Evolutionary conservation across 2,113 vertebrate genomes (phyloP).

Genomic region (Pteruthius melanotis): DNA sequence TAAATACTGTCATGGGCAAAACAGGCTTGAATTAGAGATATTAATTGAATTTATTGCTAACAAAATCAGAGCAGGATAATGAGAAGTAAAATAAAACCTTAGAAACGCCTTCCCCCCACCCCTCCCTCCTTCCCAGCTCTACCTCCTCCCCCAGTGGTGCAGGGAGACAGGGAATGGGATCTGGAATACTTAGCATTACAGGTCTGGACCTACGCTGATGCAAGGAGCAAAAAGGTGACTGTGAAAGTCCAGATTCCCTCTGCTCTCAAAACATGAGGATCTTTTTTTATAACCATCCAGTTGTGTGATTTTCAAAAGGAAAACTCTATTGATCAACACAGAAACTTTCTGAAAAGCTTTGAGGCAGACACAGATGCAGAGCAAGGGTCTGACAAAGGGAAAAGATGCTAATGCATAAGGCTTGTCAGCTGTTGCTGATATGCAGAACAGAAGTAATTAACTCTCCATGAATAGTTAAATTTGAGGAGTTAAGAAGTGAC

Average conservation of each 20-base stretch:
- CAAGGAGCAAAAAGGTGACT: background rate
- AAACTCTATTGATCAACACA: background rate
- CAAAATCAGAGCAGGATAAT: background rate
- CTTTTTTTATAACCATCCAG: background rate
- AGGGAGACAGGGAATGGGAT: background rate
- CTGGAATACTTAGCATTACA: background rate
- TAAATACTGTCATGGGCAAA: fast-evolving
- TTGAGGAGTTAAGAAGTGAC: background rate
- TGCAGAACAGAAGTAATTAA: background rate
- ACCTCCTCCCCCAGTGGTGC: background rate
- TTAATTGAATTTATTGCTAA: background rate
- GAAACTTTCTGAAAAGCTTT: background rate
- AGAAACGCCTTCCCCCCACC: background rate
- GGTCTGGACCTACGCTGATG: background rate
- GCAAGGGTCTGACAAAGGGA: background rate
- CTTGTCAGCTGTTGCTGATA: background rate
- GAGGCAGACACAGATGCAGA: background rate
- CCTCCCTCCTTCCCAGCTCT: background rate
- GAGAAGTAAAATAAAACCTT: background rate
- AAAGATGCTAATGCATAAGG: background rate
- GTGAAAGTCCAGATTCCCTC: background rate
- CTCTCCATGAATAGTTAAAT: background rate
- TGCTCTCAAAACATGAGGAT: background rate
- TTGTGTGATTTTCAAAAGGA: background rate
- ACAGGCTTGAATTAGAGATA: background rate